Conservation (phyloP, 2,113 vertebrate species). For the Butorides virescens region DNA sequence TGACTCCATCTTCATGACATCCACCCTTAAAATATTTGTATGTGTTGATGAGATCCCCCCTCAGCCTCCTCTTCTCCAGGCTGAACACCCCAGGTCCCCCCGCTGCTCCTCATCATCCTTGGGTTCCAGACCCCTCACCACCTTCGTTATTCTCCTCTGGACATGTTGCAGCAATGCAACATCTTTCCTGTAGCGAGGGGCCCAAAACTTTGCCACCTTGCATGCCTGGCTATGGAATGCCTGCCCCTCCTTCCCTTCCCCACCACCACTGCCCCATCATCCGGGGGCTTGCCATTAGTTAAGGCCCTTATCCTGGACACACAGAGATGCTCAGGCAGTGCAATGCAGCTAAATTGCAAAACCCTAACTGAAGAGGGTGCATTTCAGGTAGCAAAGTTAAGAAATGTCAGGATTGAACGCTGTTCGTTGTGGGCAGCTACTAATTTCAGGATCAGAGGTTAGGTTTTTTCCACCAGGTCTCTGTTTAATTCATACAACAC, state of each 20-base stretch:
- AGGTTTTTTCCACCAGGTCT: too few species aligned
- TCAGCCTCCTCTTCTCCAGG: too few species aligned
- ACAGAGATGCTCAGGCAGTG: background rate
- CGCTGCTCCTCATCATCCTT: too few species aligned
- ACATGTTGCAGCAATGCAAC: too few species aligned
- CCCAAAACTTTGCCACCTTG: background rate
- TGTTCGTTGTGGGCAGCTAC: background rate
- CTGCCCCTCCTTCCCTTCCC: background rate
- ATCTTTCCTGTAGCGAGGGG: too few species aligned
- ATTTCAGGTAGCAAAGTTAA: background rate
- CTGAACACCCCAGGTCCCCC: too few species aligned
- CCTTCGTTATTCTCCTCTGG: too few species aligned
- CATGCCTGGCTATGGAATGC: rapidly evolving
- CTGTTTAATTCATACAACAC: background rate
- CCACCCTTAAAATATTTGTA: too few species aligned
- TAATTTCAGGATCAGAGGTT: background rate
- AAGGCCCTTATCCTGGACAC: background rate
- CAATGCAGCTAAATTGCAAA: background rate
- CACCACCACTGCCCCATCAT: too few species aligned
- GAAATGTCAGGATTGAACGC: background rate
- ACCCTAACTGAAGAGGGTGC: background rate
- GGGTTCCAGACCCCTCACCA: too few species aligned
- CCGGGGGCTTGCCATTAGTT: background rate
- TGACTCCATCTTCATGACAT: too few species aligned
- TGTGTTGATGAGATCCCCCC: too few species aligned